These are phyloP conservation scores for Macropodus opercularis DNA, from an alignment of 2,797 vertebrate genomes.

Conservation along the genomic window DNA sequence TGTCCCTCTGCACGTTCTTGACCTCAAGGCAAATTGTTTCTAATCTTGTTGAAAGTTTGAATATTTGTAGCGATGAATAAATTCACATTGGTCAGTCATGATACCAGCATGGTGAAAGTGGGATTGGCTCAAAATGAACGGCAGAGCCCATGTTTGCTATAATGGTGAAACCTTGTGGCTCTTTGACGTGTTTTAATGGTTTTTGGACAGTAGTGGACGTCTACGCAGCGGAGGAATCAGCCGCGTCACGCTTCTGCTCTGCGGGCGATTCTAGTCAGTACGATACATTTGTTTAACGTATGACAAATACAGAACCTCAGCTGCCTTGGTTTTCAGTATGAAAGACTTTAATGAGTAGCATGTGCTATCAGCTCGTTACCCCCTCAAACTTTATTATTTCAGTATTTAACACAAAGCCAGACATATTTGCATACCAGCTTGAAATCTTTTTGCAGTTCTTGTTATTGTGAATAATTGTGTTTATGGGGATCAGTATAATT, in stretches of 20 bases:
- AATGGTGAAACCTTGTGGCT: neutral
- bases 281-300: too few relatives aligned
- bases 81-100: slow-evolving; percentile 13
- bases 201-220: neutral
- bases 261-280: neutral
- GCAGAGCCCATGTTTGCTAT: slow-evolving; percentile 9
- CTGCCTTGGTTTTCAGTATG: neutral
- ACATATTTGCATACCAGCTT: neutral
- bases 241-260: neutral
- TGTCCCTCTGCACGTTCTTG: neutral
- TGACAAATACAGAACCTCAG: neutral
- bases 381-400: too few relatives aligned
- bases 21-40: neutral
- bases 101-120: neutral
- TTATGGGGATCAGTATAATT: too few relatives aligned
- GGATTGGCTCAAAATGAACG: slow-evolving; percentile 15
- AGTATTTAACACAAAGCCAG: neutral
- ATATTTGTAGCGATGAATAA: slow-evolving; percentile 26
- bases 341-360: neutral
- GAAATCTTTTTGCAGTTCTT: neutral
- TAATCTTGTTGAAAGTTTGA: neutral
- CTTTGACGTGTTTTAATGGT: neutral
- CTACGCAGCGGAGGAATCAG: neutral
- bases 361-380: neutral
- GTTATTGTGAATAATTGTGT: neutral